A percentile compares a stretch with the other conserved stretches of the same genome.
phyloP scores from a whole-genome alignment of 2,113 vertebrate genomes.

The Cynopterus brachyotis region DNA sequence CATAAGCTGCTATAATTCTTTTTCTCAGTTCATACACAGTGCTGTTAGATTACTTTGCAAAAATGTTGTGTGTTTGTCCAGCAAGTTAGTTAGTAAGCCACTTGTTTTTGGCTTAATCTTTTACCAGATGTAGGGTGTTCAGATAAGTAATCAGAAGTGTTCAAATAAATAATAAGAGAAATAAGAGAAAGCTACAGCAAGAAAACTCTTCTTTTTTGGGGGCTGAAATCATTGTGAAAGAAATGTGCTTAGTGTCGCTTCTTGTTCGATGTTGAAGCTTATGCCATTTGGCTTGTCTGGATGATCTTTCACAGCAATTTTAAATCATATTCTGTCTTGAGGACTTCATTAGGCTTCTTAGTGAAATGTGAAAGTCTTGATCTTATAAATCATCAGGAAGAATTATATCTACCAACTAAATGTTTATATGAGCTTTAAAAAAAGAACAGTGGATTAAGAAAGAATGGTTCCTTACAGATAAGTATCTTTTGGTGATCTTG shows the following conservation, averaged over 20 bases:
- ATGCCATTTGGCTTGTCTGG: background rate
- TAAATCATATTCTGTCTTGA: background rate
- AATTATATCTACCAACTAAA: conserved; percentile 9
- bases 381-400: conserved; percentile 15
- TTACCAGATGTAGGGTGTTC: background rate
- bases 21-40: background rate
- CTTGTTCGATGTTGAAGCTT: background rate
- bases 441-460: conserved; percentile 22
- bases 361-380: background rate
- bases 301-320: background rate
- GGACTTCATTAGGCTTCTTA: conserved; percentile 23
- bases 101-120: conserved; percentile 36
- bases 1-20: background rate
- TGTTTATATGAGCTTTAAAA: background rate
- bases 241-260: background rate
- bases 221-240: conserved; percentile 12
- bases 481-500: background rate
- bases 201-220: background rate
- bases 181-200: conserved; percentile 6
- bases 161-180: background rate
- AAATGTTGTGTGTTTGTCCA: background rate
- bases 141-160: background rate
- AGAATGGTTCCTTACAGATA: background rate
- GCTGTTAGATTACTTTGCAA: conserved; percentile 9
- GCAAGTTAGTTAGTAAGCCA: background rate